Conservation (phyloP, 2,888 invertebrate genomes). For the Yponomeuta plumbellus region DNA sequence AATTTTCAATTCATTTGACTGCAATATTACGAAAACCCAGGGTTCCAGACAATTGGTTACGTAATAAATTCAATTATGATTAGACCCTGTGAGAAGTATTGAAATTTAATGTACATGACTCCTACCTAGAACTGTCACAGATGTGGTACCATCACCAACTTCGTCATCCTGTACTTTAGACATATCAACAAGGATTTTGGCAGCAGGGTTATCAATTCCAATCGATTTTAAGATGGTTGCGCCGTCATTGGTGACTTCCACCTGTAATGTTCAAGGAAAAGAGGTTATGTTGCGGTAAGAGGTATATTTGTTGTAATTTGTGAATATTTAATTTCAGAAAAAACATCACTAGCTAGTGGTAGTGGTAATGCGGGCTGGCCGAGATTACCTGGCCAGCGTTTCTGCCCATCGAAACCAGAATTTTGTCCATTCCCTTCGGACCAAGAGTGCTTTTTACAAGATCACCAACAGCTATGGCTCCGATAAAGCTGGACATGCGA, state of each 20-base stretch:
- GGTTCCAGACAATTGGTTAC: too few relatives aligned
- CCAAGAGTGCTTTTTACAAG: constrained; percentile 98
- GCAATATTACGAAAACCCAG: background rate
- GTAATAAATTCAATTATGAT: too few relatives aligned
- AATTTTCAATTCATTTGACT: background rate
- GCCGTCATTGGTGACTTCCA: constrained; percentile 99
- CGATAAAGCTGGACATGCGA: constrained; percentile 97
- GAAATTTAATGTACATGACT: background rate
- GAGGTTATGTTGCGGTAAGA: background rate
- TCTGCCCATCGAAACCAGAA: constrained; percentile 87
- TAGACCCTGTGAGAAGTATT: background rate
- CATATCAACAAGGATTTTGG: constrained; percentile 99
- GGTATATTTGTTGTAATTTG: background rate
- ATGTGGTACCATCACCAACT: constrained; percentile 99
- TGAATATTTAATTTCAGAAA: constrained; percentile 2
- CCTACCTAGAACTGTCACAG: constrained; percentile 92
- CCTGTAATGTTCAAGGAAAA: constrained; percentile 51
- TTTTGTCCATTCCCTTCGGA: constrained; percentile 99
- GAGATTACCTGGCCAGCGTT: constrained; percentile 79
- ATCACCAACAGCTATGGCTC: constrained; percentile 99
- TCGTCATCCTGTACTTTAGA: constrained; percentile 99
- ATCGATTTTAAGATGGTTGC: constrained; percentile 98
- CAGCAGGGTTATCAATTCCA: constrained; percentile 99
- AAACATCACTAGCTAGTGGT: background rate
- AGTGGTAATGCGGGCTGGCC: background rate